Base-by-base conservation (phyloP, 1,140 invertebrate species). In the Drosophila insularis region DNA sequence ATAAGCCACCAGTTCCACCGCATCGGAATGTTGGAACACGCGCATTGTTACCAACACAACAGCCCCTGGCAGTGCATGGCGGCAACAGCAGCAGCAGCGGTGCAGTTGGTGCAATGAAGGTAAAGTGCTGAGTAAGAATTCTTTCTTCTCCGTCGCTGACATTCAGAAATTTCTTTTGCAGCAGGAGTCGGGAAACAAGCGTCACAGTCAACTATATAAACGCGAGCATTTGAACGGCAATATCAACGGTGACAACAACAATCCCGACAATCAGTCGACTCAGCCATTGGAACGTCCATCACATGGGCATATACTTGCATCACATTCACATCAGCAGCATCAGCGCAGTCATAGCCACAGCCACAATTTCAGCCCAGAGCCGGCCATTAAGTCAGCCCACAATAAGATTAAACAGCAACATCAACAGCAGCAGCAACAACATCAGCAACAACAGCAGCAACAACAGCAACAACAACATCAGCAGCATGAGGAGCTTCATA, bases 1-100 rank as follows among this genome's bases (percentile, higher is more conserved):
- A 97, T 89, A 94, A 95, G 68, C 97, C 97, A 0, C 97, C 97
- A 2, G 96, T 97, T 32, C 97, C 97, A 10, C 97, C 97, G 0
- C 97, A 97, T 87, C 93, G 96, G 56, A 96, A 96, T 92, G 94
- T 86, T n/a, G 82, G 82, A 14, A 62, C 79, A 2, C 68, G 84
- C 0, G 85, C 80, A 54, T 78, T 87, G 68, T 62, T 89, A 70
- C 84, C 84, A 11, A 43, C 91, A 5, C 82, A 86, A 61, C 59
- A 72, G 53, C 87, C 75, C 17, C 62, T 53, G 50, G 39, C 50
- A 19, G 56, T 37, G 40, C 43, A 50, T 21, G 17, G n/a, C 50
- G 7, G 53, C 6, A 2, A 35, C 13, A 23, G 8, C 31, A 40
- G 7, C 19, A 27, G 23, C 27, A 27, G 5, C 27, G 27, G 27